Evolutionary conservation across 2,797 vertebrate genomes (phyloP).

Genomic region (Epinephelus coioides): DNA sequence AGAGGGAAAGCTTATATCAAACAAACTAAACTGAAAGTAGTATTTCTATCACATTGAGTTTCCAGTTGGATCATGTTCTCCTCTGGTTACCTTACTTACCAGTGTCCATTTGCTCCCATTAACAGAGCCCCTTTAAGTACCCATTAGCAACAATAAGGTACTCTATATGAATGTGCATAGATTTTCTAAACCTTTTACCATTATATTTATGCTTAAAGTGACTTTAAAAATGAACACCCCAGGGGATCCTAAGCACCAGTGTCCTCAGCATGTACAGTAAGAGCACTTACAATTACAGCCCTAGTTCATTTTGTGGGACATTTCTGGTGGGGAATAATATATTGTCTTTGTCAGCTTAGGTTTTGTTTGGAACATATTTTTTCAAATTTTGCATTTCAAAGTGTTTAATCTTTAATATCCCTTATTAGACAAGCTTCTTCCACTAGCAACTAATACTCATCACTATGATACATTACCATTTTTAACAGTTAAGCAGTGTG

Average conservation of each 20-base stretch:
- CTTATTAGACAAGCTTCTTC: background rate
- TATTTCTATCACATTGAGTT: no score
- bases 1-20: background rate
- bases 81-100: background rate
- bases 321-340: no score
- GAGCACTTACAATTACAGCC: no score
- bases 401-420: background rate
- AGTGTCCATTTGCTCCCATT: background rate
- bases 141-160: background rate
- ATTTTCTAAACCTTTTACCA: background rate
- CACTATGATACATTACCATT: background rate
- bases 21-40: no score
- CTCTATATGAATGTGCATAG: background rate
- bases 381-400: background rate
- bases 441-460: background rate
- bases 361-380: background rate
- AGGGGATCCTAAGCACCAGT: background rate
- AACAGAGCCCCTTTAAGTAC: background rate
- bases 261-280: background rate
- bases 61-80: background rate
- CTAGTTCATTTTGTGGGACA: no score
- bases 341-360: background rate
- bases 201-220: constrained; percentile 1
- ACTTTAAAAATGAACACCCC: background rate
- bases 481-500: background rate